Conservation (phyloP, 1,140 invertebrate genomes). For the Sipha flava region DNA sequence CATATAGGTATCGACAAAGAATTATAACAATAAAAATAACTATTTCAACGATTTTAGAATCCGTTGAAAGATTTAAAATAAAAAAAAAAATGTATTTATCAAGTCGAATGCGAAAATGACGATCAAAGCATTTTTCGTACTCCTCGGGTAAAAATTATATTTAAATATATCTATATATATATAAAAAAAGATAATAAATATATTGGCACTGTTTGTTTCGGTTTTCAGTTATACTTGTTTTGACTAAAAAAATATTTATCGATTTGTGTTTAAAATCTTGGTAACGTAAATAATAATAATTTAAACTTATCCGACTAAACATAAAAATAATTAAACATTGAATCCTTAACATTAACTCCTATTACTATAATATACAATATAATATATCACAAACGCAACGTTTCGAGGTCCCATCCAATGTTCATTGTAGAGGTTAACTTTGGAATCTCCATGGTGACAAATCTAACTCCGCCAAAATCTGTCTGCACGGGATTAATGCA, state of each 20-base stretch:
- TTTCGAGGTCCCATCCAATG: not conserved
- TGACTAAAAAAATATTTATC: not conserved
- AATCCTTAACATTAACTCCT: not conserved
- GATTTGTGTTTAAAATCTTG: not conserved
- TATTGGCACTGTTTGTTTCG: not conserved
- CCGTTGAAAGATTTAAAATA: not conserved
- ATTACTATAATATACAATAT: not conserved
- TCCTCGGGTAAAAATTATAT: too few relatives aligned
- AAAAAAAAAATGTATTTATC: too few relatives aligned
- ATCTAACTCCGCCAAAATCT: conserved; percentile 9
- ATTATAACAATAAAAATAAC: not conserved
- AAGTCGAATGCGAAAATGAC: too few relatives aligned
- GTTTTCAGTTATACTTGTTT: not conserved
- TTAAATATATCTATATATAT: too few relatives aligned
- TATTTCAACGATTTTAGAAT: not conserved
- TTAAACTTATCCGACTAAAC: not conserved
- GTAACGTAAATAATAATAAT: conserved; percentile 1
- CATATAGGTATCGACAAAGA: not conserved
- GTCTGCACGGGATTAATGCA: not conserved
- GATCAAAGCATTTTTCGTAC: too few relatives aligned
- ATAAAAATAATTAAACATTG: conserved; percentile 6
- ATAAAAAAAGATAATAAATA: too few relatives aligned
- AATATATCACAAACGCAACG: conserved; percentile 24
- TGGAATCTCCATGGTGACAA: conserved; percentile 21
- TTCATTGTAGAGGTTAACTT: not conserved